Conservation (phyloP, 2,113 vertebrate species). For the Tachysurus fulvidraco region DNA sequence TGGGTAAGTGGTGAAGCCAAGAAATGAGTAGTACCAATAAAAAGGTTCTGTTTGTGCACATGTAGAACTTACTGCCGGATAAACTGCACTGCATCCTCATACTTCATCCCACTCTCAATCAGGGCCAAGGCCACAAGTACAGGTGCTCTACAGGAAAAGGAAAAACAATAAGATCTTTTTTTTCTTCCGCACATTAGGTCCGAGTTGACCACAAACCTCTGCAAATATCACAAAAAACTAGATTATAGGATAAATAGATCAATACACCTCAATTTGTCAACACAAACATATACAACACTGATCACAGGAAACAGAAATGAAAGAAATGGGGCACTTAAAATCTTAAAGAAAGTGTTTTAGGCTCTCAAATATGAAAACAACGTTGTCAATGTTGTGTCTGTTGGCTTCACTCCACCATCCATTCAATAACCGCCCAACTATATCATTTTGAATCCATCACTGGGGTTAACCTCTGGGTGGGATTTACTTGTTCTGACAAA, state of each 20-base stretch:
- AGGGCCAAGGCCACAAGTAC: slow-evolving; percentile 96
- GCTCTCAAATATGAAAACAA: no score
- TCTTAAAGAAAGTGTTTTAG: no score
- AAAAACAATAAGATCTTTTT: no score
- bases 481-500: not conserved
- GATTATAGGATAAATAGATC: no score
- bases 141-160: slow-evolving; percentile 81
- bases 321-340: no score
- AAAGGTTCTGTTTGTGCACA: not conserved
- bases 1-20: not conserved
- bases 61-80: slow-evolving; percentile 92
- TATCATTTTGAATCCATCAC: not conserved
- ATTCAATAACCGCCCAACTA: not conserved
- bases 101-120: slow-evolving; percentile 98
- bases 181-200: no score
- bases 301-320: no score
- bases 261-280: no score
- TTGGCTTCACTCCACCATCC: no score
- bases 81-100: slow-evolving; percentile 98
- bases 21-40: not conserved
- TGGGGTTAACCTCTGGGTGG: not conserved
- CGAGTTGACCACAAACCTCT: not conserved
- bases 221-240: not conserved
- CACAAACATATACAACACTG: no score
- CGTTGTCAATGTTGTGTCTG: not conserved